Evolutionary conservation across 2,888 invertebrate species (phyloP).

Genomic region (Dorcus hopei): DNA sequence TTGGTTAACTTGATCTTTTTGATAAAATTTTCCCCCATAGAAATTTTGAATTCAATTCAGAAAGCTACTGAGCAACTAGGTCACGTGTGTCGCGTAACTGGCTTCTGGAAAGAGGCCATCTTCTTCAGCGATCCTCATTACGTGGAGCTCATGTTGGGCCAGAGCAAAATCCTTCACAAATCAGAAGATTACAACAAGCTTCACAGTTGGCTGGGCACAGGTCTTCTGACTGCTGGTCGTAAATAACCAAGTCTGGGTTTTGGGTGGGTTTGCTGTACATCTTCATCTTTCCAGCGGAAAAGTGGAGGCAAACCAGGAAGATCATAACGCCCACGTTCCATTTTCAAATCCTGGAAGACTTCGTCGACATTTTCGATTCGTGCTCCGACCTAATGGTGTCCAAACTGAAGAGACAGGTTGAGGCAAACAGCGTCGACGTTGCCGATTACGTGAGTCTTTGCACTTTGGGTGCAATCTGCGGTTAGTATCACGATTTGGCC

Average conservation of each 20-base stretch:
- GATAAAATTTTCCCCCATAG: conserved; percentile 4
- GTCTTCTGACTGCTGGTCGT: conserved; percentile 34
- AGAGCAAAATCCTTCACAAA: conserved; percentile 32
- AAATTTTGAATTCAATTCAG: conserved; percentile 12
- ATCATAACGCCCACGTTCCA: conserved; percentile 49
- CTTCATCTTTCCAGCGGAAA: not conserved
- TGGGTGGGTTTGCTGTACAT: not conserved
- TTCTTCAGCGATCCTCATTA: conserved; percentile 20
- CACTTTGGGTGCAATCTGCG: conserved; percentile 20
- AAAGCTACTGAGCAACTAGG: conserved; percentile 18
- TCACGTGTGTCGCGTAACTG: conserved; percentile 7
- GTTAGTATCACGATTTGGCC: conserved; percentile 5
- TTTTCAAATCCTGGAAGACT: conserved; percentile 44
- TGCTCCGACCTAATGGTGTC: not conserved
- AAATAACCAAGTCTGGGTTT: conserved; percentile 27
- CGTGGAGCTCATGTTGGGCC: conserved; percentile 27
- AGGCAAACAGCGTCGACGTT: conserved; percentile 33
- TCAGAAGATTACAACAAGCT: conserved; percentile 30
- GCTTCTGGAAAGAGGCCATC: conserved; percentile 15
- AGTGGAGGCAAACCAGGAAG: conserved; percentile 45
- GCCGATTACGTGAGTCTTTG: conserved; percentile 12
- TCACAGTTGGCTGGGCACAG: conserved; percentile 33
- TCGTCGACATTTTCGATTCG: conserved; percentile 39
- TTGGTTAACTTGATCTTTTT: too few species aligned
- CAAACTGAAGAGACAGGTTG: not conserved